Evolutionary conservation across 2,113 vertebrate species (phyloP).

Genomic region (Galeopterus variegatus): DNA sequence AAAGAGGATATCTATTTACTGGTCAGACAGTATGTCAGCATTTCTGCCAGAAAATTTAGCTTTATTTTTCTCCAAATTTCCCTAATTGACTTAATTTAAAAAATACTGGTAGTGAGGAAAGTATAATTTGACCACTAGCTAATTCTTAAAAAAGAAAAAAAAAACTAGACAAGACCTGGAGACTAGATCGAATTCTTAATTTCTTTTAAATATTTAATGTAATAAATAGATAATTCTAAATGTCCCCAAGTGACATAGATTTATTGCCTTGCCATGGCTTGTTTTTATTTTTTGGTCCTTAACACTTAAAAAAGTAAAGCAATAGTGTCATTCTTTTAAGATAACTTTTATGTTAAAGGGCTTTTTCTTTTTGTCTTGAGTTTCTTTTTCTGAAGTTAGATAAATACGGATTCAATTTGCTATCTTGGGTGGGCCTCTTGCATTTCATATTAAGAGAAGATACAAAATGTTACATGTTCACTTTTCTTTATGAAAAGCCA

Average conservation of each 20-base stretch:
- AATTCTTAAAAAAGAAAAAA: constrained; percentile 50
- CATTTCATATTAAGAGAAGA: constrained; percentile 53
- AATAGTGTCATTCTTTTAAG: constrained; percentile 13
- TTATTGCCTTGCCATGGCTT: neutral
- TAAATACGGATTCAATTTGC: constrained; percentile 45
- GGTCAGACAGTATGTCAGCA: neutral
- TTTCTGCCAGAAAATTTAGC: constrained; percentile 57
- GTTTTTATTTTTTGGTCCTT: constrained; percentile 25
- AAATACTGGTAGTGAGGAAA: constrained; percentile 31
- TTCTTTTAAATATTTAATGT: constrained; percentile 57
- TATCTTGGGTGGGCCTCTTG: neutral
- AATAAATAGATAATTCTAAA: constrained; percentile 52
- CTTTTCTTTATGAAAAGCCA: constrained; percentile 33
- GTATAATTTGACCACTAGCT: neutral
- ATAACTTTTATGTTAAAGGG: constrained; percentile 25
- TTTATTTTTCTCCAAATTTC: constrained; percentile 66
- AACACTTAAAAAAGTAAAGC: constrained; percentile 26
- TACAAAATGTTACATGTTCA: neutral
- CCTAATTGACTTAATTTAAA: neutral
- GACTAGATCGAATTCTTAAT: constrained; percentile 54
- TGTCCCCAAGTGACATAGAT: neutral
- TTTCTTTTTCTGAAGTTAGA: constrained; percentile 60
- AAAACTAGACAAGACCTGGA: neutral
- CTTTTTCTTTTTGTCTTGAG: constrained; percentile 31
- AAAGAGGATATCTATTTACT: constrained; percentile 17